A percentile compares a stretch with the other conserved stretches of the same genome.
Conservation (phyloP, 2,888 invertebrate species). For the Catocala sponsa region DNA sequence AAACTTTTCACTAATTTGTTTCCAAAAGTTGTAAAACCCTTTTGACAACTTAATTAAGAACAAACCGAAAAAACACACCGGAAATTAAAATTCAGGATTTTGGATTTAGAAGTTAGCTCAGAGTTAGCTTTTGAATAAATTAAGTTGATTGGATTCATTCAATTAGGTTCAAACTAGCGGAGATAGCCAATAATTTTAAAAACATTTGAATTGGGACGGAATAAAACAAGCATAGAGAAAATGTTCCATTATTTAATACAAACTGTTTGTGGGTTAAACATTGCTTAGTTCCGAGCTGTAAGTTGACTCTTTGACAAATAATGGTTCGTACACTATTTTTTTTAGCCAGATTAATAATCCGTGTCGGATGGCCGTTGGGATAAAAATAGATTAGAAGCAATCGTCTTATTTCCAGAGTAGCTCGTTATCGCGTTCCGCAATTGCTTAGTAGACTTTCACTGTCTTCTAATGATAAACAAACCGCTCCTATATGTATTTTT, state of each 20-base stretch:
- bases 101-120: constrained; percentile 8
- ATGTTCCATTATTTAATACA: neutral
- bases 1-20: constrained; percentile 14
- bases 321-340: constrained; percentile 30
- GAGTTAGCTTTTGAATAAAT: constrained; percentile 4
- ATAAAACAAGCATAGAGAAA: too few relatives aligned
- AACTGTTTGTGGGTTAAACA: constrained; percentile 7
- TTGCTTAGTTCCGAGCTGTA: constrained; percentile 15
- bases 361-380: constrained; percentile 40
- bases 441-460: constrained; percentile 37
- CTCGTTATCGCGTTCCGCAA: constrained; percentile 46
- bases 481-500: constrained; percentile 9
- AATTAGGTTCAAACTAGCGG: neutral
- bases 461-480: constrained; percentile 29
- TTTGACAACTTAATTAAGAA: constrained; percentile 21
- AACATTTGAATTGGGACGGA: too few relatives aligned
- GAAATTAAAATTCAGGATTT: constrained; percentile 26
- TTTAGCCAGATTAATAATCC: constrained; percentile 49
- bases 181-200: neutral
- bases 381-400: constrained; percentile 35
- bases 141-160: constrained; percentile 5
- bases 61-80: constrained; percentile 17
- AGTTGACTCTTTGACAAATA: constrained; percentile 20
- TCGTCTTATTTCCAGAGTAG: constrained; percentile 42
- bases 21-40: constrained; percentile 9